Conservation (phyloP, 2,888 invertebrate genomes). For the Sphinx pinastri region DNA sequence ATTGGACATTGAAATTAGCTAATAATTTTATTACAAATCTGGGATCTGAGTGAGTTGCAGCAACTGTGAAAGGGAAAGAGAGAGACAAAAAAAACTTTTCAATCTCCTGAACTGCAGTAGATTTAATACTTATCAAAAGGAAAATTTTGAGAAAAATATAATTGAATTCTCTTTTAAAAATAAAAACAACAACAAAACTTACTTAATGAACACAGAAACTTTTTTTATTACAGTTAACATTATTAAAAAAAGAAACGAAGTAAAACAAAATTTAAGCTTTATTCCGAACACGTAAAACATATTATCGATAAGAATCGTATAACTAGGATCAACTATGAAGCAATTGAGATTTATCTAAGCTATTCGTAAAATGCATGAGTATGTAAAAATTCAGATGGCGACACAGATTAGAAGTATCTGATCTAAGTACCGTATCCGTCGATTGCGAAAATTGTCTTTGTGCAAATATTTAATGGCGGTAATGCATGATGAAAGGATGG, state of each 20-base stretch:
- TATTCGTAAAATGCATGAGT: conserved; percentile 2
- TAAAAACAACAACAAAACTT: too few species aligned
- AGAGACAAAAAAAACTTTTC: too few species aligned
- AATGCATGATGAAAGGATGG: too few species aligned
- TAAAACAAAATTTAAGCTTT: neutral
- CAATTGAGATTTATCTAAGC: conserved; percentile 1
- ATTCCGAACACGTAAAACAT: conserved; percentile 11
- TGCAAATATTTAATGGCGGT: neutral
- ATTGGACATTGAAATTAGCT: too few species aligned
- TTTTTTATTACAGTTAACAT: neutral
- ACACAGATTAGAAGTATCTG: neutral
- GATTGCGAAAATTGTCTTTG: neutral
- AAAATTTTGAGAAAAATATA: too few species aligned
- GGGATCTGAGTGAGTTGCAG: too few species aligned
- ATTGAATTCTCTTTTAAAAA: too few species aligned
- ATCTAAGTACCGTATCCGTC: neutral
- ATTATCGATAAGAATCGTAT: conserved; percentile 20
- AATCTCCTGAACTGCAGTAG: too few species aligned
- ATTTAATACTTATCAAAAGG: too few species aligned
- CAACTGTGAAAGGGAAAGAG: too few species aligned
- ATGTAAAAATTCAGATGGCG: neutral
- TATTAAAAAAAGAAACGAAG: neutral
- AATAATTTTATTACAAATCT: too few species aligned
- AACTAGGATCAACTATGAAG: neutral
- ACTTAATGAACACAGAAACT: neutral